Conservation (phyloP, 2,888 invertebrate genomes). For the Callimorpha dominula region DNA sequence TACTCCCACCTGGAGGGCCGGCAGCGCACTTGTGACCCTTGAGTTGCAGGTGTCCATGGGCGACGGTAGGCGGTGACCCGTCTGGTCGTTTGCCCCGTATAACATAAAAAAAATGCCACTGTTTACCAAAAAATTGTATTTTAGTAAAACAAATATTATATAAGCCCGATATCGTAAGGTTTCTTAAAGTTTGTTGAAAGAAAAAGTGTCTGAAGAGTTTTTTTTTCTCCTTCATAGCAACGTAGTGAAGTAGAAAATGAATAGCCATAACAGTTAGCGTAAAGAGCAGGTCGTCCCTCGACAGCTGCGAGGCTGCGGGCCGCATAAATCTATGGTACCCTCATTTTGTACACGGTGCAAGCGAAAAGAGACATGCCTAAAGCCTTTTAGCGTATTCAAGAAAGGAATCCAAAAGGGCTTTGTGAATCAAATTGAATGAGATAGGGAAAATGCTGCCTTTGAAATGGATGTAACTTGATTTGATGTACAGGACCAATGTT, state of each 20-base stretch:
- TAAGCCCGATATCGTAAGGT: neutral
- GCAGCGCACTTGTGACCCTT: no score
- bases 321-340: slow-evolving; percentile 61
- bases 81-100: no score
- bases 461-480: slow-evolving; percentile 14
- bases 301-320: slow-evolving; percentile 57
- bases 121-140: no score
- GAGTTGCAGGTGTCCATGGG: no score
- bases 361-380: slow-evolving; percentile 24
- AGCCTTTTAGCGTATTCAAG: slow-evolving; percentile 7
- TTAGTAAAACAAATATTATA: no score
- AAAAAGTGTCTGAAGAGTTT: slow-evolving; percentile 20
- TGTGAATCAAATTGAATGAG: slow-evolving; percentile 16
- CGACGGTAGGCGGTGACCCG: no score
- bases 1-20: no score
- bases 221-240: slow-evolving; percentile 14
- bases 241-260: slow-evolving; percentile 54
- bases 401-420: slow-evolving; percentile 9
- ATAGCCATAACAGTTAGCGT: slow-evolving; percentile 59
- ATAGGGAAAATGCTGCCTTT: slow-evolving; percentile 9
- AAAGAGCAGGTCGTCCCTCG: slow-evolving; percentile 50
- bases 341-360: slow-evolving; percentile 42
- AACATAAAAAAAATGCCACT: no score
- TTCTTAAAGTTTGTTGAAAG: neutral
- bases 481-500: slow-evolving; percentile 6